Evolutionary conservation across 2,113 vertebrate species (phyloP), one percentile per base, ranked within the genome.

Genomic region (Amblyornis subalaris): DNA sequence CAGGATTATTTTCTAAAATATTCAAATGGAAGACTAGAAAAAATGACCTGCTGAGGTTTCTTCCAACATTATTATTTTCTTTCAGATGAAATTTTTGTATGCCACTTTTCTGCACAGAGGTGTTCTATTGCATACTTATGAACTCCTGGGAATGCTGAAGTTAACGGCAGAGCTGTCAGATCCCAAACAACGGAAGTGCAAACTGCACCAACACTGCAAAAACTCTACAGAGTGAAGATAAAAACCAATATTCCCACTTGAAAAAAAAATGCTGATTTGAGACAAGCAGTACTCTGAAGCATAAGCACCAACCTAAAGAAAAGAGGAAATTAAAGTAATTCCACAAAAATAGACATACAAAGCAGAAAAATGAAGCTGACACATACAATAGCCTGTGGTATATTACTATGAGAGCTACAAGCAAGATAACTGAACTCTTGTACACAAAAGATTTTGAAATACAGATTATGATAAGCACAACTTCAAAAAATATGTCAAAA

Each of bases 301-400:
- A 31, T 57, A 84, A 91, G 55, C 45, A 75, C 33, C 23, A 66
- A 45, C 12, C 57, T 23, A 69, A 86, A 85, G 33, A 84, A 31
- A 91, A 80, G 13, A 95, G n/a, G 55, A 95, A 94, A 94, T 79
- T 11, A 65, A 96, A 94, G 11, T 75, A 22, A 94, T 55, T 89
- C 76, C 73, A 93, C 25, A 72, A 85, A 93, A 70, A 73, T 35
- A 92, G 36, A 73, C 21, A 45, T 21, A 85, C 6, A 70, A 47
- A 88, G 31, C 24, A 80, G 62, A 85, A 57, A 89, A 86, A 20
- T 7, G 14, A 76, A 90, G 55, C 2, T 20, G 40, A 70, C 44
- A 51, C 23, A 71, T 4, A 75, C 53, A 80, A 50, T 61, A 77
- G 25, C 38, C 47, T 77, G 23, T 79, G 25, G 15, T 69, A 48